Evolutionary conservation across 2,888 invertebrate species (phyloP), one percentile per base, ranked within the genome.

Genomic region (Craniophora ligustri): DNA sequence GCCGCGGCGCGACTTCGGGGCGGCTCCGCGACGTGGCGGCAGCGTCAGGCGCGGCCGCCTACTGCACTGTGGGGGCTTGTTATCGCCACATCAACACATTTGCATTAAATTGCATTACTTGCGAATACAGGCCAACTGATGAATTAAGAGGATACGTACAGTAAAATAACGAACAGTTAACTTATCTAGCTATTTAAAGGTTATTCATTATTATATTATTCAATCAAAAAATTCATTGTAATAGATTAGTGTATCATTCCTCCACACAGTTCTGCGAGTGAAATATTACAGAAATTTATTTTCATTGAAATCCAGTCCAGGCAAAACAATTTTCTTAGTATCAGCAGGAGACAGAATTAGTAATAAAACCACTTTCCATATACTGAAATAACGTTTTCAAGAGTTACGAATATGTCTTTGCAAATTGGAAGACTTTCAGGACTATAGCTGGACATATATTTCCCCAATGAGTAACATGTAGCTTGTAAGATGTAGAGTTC

Each of bases 41-140:
- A 36, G 13, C 36, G 21, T 46, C 67, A 53, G 46, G 62, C 67
- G 55, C 63, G 44, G 40, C 64, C 35, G 42, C 28, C 38, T 38
- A 49, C 67, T 64, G 72, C 72, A 70, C 75, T 69, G 67, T 68
- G 59, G 76, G 67, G 71, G 70, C 67, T 72, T 76, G 69, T 78
- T 85, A 83, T 85, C 81, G 77, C 67, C 68, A 78, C 79, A 85
- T 85, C 85, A 76, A 70, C 76, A 78, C 82, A 90, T 91, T 90
- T 87, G 84, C 85, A 91, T 91, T 80, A 81, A 86, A 89, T 88
- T 89, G 85, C 86, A 85, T 84, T 80, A 79, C 71, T 67, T 61
- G 64, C 46, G 38, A 44, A 28, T 30, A 60, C 28, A 15, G 4
- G 40, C 64, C 46, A 51, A 49, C 44, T 14, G 32, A 65, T 59